Evolutionary conservation across 2,113 vertebrate genomes (phyloP), one percentile per base, ranked within the genome.

Genomic region (Clarias magur): DNA sequence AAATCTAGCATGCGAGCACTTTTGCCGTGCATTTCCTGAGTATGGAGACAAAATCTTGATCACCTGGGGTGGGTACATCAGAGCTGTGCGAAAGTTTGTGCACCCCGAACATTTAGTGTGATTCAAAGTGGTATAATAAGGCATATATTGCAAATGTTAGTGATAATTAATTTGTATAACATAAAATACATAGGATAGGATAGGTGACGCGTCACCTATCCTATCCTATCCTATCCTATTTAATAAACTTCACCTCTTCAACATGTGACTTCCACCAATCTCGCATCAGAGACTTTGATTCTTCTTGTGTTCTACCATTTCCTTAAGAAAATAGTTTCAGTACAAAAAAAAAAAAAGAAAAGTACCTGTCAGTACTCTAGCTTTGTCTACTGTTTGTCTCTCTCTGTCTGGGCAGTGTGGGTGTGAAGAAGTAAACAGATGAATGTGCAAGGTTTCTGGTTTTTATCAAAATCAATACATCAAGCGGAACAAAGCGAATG

Each of bases 401-500:
- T 9, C 17, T 72, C 38, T 68, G 80, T 84, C 23, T 80, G 83
- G 56, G 23, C 72, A 27, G 65, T 68, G 59, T 59, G 25, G 6
- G 56, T 25, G 15, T 78, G 53, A 17, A 1, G 53, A 78, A 19
- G 75, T 78, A 48, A 78, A 27, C 75, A 56, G 75, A 54, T 27
- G 53, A 53, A 30, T 27, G n/a, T 78, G 53, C 13, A 17, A 48
- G 42, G 25, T 23, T 60, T 59, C 56, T 34, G 21, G 16, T 81
- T 88, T 88, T 88, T 21, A 81, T 73, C 73, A 72, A 42, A 80
- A 82, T 80, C 56, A 34, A 80, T 60, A 60, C 34, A 10, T 16
- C 56, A 59, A 30, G 6, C 34, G 34, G 3, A 38, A 3, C 27
- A 57, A 80, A 34, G 2, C 59, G 3, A 15, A 9, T 3, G 15